Percentiles rank a stretch among this genome's conserved stretches.
Conservation (phyloP, 2,113 vertebrate genomes). For the Chroicocephalus ridibundus region DNA sequence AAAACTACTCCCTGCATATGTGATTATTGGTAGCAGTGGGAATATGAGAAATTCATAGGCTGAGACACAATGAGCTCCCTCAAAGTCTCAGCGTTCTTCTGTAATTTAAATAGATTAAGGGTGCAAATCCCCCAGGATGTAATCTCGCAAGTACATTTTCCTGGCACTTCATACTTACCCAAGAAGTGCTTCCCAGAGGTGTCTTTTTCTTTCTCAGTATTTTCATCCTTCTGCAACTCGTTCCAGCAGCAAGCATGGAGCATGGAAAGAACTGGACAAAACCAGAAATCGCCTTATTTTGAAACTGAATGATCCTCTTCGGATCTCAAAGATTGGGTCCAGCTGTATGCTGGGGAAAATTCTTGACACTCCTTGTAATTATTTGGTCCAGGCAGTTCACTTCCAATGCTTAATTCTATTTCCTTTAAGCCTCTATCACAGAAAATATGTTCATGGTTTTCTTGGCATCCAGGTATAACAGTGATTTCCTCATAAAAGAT, state of each 20-base stretch:
- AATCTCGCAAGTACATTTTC: constrained; percentile 24
- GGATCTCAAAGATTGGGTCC: background rate
- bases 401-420: background rate
- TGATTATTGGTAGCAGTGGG: constrained; percentile 30
- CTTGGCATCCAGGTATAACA: background rate
- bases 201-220: background rate
- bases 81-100: background rate
- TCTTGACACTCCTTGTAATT: background rate
- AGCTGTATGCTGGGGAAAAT: background rate
- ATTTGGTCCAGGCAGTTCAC: background rate
- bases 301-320: background rate
- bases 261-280: background rate
- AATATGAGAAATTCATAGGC: constrained; percentile 48
- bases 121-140: constrained; percentile 6
- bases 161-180: background rate
- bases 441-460: background rate
- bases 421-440: background rate
- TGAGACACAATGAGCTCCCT: constrained; percentile 9
- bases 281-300: background rate
- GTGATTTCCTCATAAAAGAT: background rate
- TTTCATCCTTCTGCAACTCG: background rate
- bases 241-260: background rate
- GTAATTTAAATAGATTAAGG: constrained; percentile 46
- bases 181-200: constrained; percentile 9
- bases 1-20: background rate